Conservation (phyloP, 2,113 vertebrate genomes). For the Seriola quinqueradiata region DNA sequence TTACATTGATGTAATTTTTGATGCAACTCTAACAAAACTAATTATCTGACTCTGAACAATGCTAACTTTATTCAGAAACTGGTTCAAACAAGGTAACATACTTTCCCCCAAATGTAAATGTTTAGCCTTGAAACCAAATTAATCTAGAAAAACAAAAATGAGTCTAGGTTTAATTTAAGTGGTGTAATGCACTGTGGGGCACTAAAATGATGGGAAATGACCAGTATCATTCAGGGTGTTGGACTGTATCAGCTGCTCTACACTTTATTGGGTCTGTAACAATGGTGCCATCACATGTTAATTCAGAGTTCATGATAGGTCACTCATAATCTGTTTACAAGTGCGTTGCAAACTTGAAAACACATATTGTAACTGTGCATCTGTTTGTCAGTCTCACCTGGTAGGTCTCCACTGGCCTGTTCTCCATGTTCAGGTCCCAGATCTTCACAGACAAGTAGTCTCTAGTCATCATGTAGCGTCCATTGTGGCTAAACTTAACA, state of each 20-base stretch:
- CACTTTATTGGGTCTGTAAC: no score
- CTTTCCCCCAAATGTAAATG: not conserved
- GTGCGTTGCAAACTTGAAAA: not conserved
- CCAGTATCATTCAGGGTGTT: no score
- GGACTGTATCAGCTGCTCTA: no score
- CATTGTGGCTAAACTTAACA: conserved; percentile 87
- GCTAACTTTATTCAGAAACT: not conserved
- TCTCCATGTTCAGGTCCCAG: conserved; percentile 88
- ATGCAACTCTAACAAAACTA: not conserved
- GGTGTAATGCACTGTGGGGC: no score
- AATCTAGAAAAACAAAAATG: no score
- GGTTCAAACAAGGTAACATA: not conserved
- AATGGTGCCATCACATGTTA: no score
- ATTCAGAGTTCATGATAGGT: not conserved
- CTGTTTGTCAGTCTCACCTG: conserved; percentile 74
- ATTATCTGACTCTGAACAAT: not conserved
- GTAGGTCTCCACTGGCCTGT: conserved; percentile 85
- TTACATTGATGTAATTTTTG: not conserved
- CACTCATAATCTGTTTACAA: not conserved
- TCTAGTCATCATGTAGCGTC: conserved; percentile 87
- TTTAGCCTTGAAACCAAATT: not conserved
- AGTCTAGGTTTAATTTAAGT: no score
- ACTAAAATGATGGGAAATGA: not conserved
- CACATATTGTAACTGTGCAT: not conserved
- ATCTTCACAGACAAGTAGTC: conserved; percentile 87